Base-by-base conservation (phyloP, 2,113 vertebrate genomes). In the Lutjanus erythropterus region DNA sequence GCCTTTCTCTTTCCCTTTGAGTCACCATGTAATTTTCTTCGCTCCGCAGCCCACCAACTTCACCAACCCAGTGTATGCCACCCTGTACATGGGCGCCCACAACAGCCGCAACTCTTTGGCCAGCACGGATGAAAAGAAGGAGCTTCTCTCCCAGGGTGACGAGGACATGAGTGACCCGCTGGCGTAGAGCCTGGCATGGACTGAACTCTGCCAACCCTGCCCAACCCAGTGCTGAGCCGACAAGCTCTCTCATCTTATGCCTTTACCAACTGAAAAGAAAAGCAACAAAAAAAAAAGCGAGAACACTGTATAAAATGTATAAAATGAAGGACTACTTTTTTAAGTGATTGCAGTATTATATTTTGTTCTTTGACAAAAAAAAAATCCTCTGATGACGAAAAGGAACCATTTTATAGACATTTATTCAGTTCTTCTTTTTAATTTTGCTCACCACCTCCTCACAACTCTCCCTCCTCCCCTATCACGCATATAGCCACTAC, bases 301-400 rank as follows among this genome's bases (percentile, higher is more conserved):
- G 94, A 96, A 94, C 93, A 95, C 95, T 98, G 97, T 98, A 97
- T 95, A 98, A 98, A 97, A 94, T 98, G 97, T 97, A 97, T 95
- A 98, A 97, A 94, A 97, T 96, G 96, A 98, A 97, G 97, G 97
- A 98, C 95, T 97, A 97, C 96, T 98, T 98, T 98, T 98, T 96
- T 98, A 98, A 97, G 96, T 98, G 96, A 97, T 94, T 94, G 96
- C 97, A 98, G 97, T 98, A 97, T 98, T 98, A 97, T 97, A 96
- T 96, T 95, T 95, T 95, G 94, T 95, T 94, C 93, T 94, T 94
- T 93, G 83, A 93, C 81, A 81, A 86, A 87, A 76, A 88, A 85
- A 87, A 88, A 92, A 84, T 86, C 84, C 75, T 93, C 93, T 88
- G 85, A 85, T 87, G 91, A 92, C 10, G 39, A 90, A 92, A 91